Base-by-base conservation (phyloP, 2,888 invertebrate species). In the Globia sparganii region DNA sequence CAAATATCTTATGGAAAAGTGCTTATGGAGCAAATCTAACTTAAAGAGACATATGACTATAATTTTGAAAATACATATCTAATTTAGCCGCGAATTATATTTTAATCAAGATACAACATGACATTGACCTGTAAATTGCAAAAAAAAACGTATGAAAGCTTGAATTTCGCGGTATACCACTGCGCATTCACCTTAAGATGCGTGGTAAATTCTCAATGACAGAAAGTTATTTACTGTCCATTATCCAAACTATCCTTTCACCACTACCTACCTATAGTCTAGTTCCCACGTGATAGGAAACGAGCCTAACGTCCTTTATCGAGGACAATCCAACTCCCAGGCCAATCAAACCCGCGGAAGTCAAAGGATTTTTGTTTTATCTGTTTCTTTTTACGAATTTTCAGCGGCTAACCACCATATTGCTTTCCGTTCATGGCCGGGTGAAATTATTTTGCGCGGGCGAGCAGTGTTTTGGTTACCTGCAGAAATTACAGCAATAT, bases 331-430 rank as follows among this genome's bases (percentile, higher is more conserved):
- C 82, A 65, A 85, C 66, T 85, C 61, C 61, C 77, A 43, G 43
- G 71, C 77, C 83, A 83, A 83, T 83, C 83, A 83, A 83, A 85
- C 73, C 58, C 61, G 73, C 58, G 82, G 65, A 77, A 83, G 77
- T 81, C 83, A 83, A 83, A 85, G 83, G 82, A 72, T 74, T 81
- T 75, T 58, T 61, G 31, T 84, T 81, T 56, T 53, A 34, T n/a
- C 53, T 56, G 62, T 81, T 81, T 72, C 68, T 77, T 81, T 83
- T 73, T 46, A 66, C 56, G 73, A 79, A 80, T 81, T 80, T 81
- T 73, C 81, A 61, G 43, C 61, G 84, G 81, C 13, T n/a, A 25
- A 73, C 79, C 62, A 18, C 58, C 73, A 59, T 79, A 84, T 84
- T 80, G 80, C 80, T 82, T 80, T 79, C 2, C 70, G 67, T 80